Percentiles rank a stretch among this genome's conserved stretches.
phyloP scores from a whole-genome alignment of 2,888 invertebrate species.

The Drosophila lacicola region DNA sequence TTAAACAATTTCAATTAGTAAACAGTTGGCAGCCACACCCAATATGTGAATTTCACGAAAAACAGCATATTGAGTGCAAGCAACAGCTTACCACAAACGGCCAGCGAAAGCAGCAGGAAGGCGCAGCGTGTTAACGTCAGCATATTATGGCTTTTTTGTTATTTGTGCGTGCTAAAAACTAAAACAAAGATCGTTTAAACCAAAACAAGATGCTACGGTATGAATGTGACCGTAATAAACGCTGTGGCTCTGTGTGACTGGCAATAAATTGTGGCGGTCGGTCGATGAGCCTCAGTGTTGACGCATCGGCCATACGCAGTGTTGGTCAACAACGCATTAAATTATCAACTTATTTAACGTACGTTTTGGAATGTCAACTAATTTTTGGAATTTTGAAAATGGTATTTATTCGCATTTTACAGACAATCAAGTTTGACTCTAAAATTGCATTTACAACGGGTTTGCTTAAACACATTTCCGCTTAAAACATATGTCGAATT shows the following conservation, averaged over 20 bases:
- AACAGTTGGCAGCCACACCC: conserved; percentile 65
- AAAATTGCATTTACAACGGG: background rate
- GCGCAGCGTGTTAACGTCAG: conserved; percentile 42
- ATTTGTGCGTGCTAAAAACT: conserved; percentile 5
- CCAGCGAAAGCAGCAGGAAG: conserved; percentile 54
- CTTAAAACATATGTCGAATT: too few relatives aligned
- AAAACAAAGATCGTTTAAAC: conserved; percentile 11
- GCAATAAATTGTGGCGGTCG: conserved; percentile 23
- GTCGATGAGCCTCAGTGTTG: background rate
- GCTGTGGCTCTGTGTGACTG: background rate
- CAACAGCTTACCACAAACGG: conserved; percentile 52
- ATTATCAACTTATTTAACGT: background rate
- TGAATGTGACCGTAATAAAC: conserved; percentile 32
- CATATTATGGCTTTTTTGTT: conserved; percentile 36
- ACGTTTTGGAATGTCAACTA: background rate
- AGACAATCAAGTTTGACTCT: background rate
- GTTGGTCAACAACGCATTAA: background rate
- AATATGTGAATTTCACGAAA: conserved; percentile 6
- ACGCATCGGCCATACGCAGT: background rate
- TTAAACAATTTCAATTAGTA: conserved; percentile 30
- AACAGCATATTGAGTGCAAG: background rate
- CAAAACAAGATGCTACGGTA: conserved; percentile 34
- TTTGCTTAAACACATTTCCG: too few relatives aligned
- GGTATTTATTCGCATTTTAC: too few relatives aligned
- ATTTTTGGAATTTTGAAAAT: background rate